Evolutionary conservation across 2,888 invertebrate genomes (phyloP).

Genomic region (Cryptocephalus primarius): DNA sequence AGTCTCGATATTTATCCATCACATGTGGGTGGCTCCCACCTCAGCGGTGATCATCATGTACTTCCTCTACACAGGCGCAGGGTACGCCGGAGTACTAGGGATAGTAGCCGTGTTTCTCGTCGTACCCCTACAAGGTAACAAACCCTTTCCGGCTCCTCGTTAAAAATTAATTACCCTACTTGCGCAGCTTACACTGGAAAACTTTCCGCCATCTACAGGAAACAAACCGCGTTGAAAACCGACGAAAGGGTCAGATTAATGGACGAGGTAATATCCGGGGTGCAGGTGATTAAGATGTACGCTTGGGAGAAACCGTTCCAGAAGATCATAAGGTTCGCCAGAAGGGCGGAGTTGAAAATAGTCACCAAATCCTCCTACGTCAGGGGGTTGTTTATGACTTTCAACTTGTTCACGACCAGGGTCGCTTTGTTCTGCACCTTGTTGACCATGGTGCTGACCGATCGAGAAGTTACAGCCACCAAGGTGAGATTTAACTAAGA

Average conservation of each 20-base stretch:
- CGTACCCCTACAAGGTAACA: conserved; percentile 70
- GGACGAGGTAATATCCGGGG: conserved; percentile 89
- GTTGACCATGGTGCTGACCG: conserved; percentile 54
- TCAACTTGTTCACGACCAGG: conserved; percentile 72
- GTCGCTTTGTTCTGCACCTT: conserved; percentile 68
- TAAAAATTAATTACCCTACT: neutral
- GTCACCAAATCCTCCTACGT: conserved; percentile 52
- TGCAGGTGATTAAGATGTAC: conserved; percentile 76
- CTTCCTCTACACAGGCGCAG: conserved; percentile 66
- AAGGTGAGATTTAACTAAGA: conserved; percentile 42
- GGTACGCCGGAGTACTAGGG: conserved; percentile 65
- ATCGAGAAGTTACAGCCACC: conserved; percentile 58
- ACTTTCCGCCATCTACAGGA: conserved; percentile 53
- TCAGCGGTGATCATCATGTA: conserved; percentile 58
- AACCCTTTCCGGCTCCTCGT: neutral
- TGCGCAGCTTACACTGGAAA: conserved; percentile 51
- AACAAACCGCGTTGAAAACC: conserved; percentile 72
- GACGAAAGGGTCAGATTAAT: conserved; percentile 86
- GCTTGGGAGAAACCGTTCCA: conserved; percentile 65
- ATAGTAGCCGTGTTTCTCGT: conserved; percentile 67
- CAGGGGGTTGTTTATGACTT: conserved; percentile 58
- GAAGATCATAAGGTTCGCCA: conserved; percentile 46
- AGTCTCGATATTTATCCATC: conserved; percentile 72
- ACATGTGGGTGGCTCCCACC: conserved; percentile 75
- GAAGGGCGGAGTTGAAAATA: conserved; percentile 45